Evolutionary conservation across 2,797 vertebrate genomes (phyloP).

Genomic region (Parauchenoglanis punctatus): DNA sequence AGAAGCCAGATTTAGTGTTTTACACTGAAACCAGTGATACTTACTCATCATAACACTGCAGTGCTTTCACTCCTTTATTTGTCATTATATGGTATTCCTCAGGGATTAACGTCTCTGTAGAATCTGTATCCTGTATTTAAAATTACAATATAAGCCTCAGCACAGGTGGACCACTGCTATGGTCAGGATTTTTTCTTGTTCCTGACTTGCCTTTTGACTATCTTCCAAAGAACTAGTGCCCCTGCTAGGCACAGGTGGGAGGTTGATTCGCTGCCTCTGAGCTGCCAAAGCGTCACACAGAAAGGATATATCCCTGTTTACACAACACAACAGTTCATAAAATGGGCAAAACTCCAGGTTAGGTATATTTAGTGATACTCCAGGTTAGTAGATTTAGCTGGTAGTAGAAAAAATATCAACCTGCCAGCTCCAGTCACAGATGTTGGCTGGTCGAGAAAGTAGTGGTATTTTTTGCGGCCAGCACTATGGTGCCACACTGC

Average conservation of each 20-base stretch:
- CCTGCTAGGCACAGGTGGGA: slow-evolving; percentile 64
- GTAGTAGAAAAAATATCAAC: slow-evolving; percentile 60
- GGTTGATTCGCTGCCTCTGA: slow-evolving; percentile 61
- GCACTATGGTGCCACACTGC: slow-evolving; percentile 83
- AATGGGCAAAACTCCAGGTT: background rate
- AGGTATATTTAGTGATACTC: background rate
- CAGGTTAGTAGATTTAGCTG: too few species aligned
- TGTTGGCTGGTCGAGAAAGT: slow-evolving; percentile 82
- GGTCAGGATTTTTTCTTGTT: background rate
- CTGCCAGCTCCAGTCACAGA: slow-evolving; percentile 84
- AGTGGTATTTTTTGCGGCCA: slow-evolving; percentile 79
- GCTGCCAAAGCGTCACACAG: slow-evolving; percentile 74
- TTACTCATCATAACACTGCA: slow-evolving; percentile 87
- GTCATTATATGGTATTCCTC: slow-evolving; percentile 87
- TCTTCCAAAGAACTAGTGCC: slow-evolving; percentile 29
- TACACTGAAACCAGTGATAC: slow-evolving; percentile 44
- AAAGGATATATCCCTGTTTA: slow-evolving; percentile 85
- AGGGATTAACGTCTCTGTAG: slow-evolving; percentile 80
- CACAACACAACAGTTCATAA: slow-evolving; percentile 27
- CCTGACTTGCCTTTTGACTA: slow-evolving; percentile 58
- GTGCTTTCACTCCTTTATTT: slow-evolving; percentile 79
- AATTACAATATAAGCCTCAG: slow-evolving; percentile 30
- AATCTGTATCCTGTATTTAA: slow-evolving; percentile 61
- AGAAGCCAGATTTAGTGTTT: background rate
- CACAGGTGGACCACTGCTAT: background rate